phyloP scores from a whole-genome alignment of 2,888 invertebrate species.

The Embidobia sp. region DNA sequence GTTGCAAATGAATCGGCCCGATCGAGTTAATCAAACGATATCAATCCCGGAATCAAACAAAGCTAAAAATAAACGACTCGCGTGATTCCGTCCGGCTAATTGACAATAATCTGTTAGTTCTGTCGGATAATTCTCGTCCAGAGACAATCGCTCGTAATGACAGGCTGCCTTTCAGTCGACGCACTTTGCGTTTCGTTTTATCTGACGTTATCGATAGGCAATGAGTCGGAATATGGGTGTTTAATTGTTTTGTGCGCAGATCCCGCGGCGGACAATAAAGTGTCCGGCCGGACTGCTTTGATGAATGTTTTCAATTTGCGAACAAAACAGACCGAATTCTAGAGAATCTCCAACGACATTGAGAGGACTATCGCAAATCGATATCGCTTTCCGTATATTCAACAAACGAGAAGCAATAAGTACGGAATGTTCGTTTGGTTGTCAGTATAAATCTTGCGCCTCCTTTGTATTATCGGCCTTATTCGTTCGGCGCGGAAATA shows the following conservation, averaged over 20 bases:
- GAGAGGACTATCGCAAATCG: slow-evolving; percentile 54
- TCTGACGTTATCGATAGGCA: slow-evolving; percentile 47
- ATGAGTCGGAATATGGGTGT: slow-evolving; percentile 47
- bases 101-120: neutral
- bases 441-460: slow-evolving; percentile 43
- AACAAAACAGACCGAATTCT: slow-evolving; percentile 46
- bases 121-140: too few species aligned
- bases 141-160: slow-evolving; percentile 24
- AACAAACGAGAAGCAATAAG: slow-evolving; percentile 58
- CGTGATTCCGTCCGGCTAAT: too few species aligned
- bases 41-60: too few species aligned
- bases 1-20: too few species aligned
- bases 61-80: too few species aligned
- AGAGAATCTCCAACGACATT: slow-evolving; percentile 41
- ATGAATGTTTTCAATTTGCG: slow-evolving; percentile 71
- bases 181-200: slow-evolving; percentile 24
- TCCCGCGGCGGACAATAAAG: slow-evolving; percentile 36
- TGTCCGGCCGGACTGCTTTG: slow-evolving; percentile 54
- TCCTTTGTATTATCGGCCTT: slow-evolving; percentile 17
- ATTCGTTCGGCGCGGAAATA: slow-evolving; percentile 3
- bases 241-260: slow-evolving; percentile 47
- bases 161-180: slow-evolving; percentile 2
- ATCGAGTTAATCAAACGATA: too few species aligned
- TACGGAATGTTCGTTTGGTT: slow-evolving; percentile 48
- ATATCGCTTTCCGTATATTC: slow-evolving; percentile 51